Evolutionary conservation across 2,113 vertebrate genomes (phyloP).

Genomic region (cattle (Bos taurus)): DNA sequence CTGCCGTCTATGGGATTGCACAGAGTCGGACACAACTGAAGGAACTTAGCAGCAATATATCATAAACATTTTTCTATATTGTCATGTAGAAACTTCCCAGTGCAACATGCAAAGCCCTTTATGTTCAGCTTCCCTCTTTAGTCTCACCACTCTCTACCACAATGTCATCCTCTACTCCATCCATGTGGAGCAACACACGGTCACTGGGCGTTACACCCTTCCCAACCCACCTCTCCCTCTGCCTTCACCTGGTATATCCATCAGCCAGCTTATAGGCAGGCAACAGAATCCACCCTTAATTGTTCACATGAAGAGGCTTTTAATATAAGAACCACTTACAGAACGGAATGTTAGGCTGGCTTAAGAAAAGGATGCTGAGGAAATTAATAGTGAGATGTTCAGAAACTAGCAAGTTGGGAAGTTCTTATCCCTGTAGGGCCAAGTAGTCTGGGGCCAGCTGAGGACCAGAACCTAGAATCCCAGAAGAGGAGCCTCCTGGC

Average conservation of each 20-base stretch:
- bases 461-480: not conserved
- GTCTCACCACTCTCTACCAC: not conserved
- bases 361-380: not conserved
- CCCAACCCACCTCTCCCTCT: not conserved
- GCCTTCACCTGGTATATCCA: not conserved
- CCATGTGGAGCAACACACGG: accelerated
- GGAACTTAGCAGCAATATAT: not conserved
- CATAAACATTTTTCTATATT: not conserved
- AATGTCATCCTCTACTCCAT: accelerated
- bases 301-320: not conserved
- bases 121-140: not conserved
- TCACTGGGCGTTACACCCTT: not conserved
- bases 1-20: too few species aligned
- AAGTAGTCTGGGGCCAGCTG: not conserved
- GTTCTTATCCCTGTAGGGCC: not conserved
- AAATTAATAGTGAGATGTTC: not conserved
- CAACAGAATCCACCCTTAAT: not conserved
- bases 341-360: not conserved
- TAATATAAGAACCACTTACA: not conserved
- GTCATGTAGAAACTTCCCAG: not conserved
- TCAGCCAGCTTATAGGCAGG: not conserved
- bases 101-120: not conserved
- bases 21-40: too few species aligned
- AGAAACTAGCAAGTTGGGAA: not conserved
- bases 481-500: not conserved